phyloP scores from a whole-genome alignment of 2,888 invertebrate genomes.

The Polyommatus iphigenia region DNA sequence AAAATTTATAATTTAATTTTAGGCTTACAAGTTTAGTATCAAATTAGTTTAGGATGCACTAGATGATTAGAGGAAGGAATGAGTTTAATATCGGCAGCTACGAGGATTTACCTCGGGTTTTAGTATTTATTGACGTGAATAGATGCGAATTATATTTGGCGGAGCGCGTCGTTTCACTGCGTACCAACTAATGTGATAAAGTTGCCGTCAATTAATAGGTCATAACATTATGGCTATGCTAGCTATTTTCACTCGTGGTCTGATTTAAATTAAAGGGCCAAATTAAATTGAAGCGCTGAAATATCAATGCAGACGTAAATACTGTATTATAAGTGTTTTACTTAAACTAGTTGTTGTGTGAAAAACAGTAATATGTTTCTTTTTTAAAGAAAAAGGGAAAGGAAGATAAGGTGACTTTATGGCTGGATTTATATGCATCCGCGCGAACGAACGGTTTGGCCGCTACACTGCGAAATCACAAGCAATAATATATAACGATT shows the following conservation, averaged over 20 bases:
- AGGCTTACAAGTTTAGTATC: neutral
- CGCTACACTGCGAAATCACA: too few species aligned
- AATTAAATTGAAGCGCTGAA: neutral
- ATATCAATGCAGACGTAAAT: neutral
- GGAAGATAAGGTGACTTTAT: too few species aligned
- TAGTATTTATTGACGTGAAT: neutral
- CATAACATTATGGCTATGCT: neutral
- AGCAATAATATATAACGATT: too few species aligned
- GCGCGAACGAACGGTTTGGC: too few species aligned
- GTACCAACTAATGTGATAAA: neutral
- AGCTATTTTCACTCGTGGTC: neutral
- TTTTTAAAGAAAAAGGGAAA: too few species aligned
- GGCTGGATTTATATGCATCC: too few species aligned
- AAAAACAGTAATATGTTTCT: too few species aligned
- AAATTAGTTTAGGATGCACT: neutral
- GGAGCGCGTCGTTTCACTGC: neutral
- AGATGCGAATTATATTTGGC: neutral
- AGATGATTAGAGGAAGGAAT: neutral
- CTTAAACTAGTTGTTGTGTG: neutral
- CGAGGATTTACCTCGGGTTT: neutral
- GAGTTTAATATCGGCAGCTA: neutral
- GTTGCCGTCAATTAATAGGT: neutral
- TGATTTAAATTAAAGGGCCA: neutral
- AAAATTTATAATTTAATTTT: neutral
- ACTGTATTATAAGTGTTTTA: conserved; percentile 11